phyloP scores from a whole-genome alignment of 1,140 invertebrate species.

The Aphis craccivora region DNA sequence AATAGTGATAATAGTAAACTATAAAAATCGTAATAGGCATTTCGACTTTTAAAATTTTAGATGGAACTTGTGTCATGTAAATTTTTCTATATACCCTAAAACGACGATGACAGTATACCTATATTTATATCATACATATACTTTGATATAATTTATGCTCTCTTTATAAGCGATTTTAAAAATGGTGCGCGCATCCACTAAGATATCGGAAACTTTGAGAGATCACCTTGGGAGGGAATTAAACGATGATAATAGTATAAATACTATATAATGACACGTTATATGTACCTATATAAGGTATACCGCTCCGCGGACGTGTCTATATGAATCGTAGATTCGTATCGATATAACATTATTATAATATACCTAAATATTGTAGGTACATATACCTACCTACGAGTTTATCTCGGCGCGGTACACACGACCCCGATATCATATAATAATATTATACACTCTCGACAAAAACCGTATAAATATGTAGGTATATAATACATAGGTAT shows the following conservation, averaged over 20 bases:
- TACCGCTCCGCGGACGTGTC: neutral
- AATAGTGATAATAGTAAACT: neutral
- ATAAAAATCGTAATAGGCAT: neutral
- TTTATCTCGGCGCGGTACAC: neutral
- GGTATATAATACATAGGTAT: neutral
- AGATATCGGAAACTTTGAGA: neutral
- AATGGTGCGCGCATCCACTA: neutral
- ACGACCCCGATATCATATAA: neutral
- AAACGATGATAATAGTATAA: neutral
- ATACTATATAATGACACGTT: neutral
- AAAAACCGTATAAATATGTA: neutral
- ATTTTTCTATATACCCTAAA: neutral
- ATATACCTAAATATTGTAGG: neutral
- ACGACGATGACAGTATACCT: neutral
- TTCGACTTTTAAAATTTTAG: neutral
- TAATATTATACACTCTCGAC: neutral
- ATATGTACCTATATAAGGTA: neutral
- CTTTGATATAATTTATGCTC: neutral
- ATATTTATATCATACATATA: neutral
- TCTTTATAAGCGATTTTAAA: neutral
- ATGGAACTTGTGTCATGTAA: neutral
- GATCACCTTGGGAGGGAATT: neutral
- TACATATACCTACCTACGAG: neutral
- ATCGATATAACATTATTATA: conserved; percentile 1
- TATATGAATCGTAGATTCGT: conserved; percentile 24